phyloP scores from a whole-genome alignment of 92 coral and sea anemone genomes.

The Meandrina meandrites region DNA sequence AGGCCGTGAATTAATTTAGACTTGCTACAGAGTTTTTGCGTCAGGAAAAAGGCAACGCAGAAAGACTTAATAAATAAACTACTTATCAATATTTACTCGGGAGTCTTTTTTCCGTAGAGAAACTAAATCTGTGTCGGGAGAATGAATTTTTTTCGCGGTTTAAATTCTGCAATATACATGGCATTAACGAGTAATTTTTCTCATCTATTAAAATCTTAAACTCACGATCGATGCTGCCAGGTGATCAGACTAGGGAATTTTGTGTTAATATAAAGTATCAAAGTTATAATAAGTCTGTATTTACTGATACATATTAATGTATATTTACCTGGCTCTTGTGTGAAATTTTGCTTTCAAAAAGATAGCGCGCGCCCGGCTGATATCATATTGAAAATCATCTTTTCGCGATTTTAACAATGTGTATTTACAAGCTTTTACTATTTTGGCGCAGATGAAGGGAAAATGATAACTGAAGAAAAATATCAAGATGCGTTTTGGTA shows the following conservation, averaged over 20 bases:
- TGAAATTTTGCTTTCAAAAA: neutral
- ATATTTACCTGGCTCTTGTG: neutral
- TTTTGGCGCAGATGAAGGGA: neutral
- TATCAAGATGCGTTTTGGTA: neutral
- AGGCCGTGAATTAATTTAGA: slow-evolving; percentile 21
- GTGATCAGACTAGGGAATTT: neutral
- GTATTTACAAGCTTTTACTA: neutral
- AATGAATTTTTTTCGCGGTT: neutral
- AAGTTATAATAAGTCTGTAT: neutral
- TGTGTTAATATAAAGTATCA: neutral
- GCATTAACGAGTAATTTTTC: neutral
- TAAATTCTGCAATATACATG: neutral
- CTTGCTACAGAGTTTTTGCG: neutral
- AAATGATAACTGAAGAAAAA: neutral
- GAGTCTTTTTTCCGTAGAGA: neutral
- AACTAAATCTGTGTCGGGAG: neutral
- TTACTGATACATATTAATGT: neutral
- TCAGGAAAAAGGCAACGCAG: neutral
- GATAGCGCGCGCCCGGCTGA: neutral
- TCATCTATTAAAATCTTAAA: neutral
- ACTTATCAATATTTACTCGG: slow-evolving; percentile 2
- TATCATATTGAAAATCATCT: neutral
- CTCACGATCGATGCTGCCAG: neutral
- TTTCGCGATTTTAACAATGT: neutral
- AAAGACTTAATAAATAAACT: slow-evolving; percentile 4